phyloP scores from a whole-genome alignment of 2,113 vertebrate genomes.

The Peromyscus maniculatus region DNA sequence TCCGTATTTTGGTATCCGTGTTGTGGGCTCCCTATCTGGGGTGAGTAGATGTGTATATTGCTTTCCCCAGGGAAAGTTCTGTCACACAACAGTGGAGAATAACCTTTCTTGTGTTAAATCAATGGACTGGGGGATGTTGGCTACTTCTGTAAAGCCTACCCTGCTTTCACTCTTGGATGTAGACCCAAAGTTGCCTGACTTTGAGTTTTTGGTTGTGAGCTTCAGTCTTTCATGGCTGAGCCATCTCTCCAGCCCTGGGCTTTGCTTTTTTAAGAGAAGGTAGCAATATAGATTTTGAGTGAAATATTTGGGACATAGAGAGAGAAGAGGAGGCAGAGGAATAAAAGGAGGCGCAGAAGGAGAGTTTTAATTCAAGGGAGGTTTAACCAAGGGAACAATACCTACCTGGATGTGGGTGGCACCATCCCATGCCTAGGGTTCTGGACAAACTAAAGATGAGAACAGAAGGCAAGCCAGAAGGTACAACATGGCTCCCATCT shows the following conservation, averaged over 20 bases:
- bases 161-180: not conserved
- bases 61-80: not conserved
- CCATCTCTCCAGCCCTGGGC: not conserved
- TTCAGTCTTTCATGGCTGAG: not conserved
- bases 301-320: not conserved
- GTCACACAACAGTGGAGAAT: not conserved
- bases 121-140: not conserved
- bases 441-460: not conserved
- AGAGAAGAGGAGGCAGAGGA: too few relatives aligned
- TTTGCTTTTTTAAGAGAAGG: slow-evolving; percentile 15
- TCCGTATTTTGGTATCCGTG: not conserved
- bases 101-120: not conserved
- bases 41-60: not conserved
- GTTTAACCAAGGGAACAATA: not conserved
- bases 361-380: not conserved
- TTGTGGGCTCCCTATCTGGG: not conserved
- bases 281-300: slow-evolving; percentile 26
- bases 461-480: not conserved
- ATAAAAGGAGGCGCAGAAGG: too few relatives aligned
- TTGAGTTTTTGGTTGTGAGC: not conserved
- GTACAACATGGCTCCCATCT: not conserved
- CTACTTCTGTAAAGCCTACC: not conserved
- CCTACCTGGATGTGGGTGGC: too few relatives aligned
- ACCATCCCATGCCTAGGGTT: too few relatives aligned
- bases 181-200: not conserved